Evolutionary conservation across 1,140 invertebrate genomes (phyloP).

Genomic region (Tetranychus urticae): DNA sequence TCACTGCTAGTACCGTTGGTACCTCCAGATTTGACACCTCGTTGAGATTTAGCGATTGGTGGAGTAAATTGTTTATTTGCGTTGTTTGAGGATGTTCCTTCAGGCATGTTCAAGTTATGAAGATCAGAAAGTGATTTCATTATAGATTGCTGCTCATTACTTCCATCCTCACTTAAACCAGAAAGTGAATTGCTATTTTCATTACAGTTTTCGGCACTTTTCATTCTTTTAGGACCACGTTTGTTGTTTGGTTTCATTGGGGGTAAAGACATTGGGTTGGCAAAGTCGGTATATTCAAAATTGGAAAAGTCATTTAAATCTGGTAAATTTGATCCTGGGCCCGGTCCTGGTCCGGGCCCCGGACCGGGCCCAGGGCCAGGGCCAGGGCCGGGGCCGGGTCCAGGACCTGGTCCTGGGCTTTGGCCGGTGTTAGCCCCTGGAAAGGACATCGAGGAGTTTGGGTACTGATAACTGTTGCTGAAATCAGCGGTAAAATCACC

Average conservation of each 20-base stretch:
- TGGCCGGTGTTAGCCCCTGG: not conserved
- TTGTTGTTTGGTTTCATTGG: constrained; percentile 6
- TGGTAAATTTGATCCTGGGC: not conserved
- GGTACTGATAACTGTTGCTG: not conserved
- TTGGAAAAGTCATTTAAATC: not conserved
- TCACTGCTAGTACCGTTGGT: not conserved
- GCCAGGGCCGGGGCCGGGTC: too few relatives aligned
- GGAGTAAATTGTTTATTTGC: not conserved
- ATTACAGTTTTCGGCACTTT: constrained; percentile 5
- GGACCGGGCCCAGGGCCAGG: too few relatives aligned
- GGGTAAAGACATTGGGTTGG: not conserved
- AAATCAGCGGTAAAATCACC: not conserved
- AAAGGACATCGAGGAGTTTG: not conserved
- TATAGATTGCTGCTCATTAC: constrained; percentile 7
- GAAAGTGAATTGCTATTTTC: constrained; percentile 4
- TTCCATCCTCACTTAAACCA: not conserved
- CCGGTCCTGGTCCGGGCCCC: too few relatives aligned
- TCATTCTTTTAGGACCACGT: constrained; percentile 7
- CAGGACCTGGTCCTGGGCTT: too few relatives aligned
- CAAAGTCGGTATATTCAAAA: not conserved
- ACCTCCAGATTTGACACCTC: not conserved
- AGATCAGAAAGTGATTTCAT: constrained; percentile 7
- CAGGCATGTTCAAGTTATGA: not conserved
- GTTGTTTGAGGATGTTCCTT: not conserved
- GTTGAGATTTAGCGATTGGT: not conserved